phyloP scores from a whole-genome alignment of 2,888 invertebrate genomes.

The Nemotelus nigrinus region DNA sequence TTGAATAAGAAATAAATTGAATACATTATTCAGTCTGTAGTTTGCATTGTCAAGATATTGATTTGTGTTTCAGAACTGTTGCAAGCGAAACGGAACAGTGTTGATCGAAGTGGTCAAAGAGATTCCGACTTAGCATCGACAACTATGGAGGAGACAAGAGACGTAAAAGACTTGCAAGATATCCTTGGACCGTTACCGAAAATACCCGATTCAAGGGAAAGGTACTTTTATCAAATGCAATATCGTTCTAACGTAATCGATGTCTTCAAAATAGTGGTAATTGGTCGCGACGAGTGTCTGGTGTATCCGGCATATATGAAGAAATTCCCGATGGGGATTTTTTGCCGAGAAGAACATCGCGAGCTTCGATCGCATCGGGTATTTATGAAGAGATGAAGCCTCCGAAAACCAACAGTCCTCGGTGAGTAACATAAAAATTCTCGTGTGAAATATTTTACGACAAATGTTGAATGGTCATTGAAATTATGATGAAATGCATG shows the following conservation, averaged over 20 bases:
- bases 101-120: background rate
- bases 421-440: constrained; percentile 43
- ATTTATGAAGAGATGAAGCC: constrained; percentile 65
- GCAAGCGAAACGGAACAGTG: constrained; percentile 35
- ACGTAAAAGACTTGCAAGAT: constrained; percentile 53
- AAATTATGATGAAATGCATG: background rate
- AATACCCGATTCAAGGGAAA: constrained; percentile 58
- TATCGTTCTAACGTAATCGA: background rate
- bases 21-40: background rate
- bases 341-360: constrained; percentile 56
- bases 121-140: background rate
- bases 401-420: constrained; percentile 52
- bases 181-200: constrained; percentile 62
- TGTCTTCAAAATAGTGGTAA: constrained; percentile 47
- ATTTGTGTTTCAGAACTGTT: constrained; percentile 21
- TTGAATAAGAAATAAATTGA: background rate
- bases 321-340: constrained; percentile 60
- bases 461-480: background rate
- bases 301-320: constrained; percentile 64
- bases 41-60: constrained; percentile 1
- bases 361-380: constrained; percentile 62
- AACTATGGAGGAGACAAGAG: constrained; percentile 6
- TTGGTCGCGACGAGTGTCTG: constrained; percentile 58
- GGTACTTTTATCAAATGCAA: constrained; percentile 44
- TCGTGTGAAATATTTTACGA: background rate